A percentile compares a stretch with the other conserved stretches of the same genome.
Evolutionary conservation across 2,113 vertebrate species (phyloP).

Genomic region (Chaetorhynchus papuensis): DNA sequence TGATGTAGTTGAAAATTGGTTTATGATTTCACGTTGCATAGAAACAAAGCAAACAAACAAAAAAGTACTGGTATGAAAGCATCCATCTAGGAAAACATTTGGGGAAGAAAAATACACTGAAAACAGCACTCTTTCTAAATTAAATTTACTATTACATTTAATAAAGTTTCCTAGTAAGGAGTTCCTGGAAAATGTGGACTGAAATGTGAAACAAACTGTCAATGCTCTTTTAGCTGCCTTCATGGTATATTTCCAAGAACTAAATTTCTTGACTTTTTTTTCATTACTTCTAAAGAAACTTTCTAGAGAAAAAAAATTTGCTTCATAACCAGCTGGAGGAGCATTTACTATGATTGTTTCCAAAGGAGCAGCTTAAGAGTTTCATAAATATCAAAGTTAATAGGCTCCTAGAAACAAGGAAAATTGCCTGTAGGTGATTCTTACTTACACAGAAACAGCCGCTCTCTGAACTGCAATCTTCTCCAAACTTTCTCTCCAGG

Average conservation of each 20-base stretch:
- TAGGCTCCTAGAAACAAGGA: not conserved
- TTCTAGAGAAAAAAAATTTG: not conserved
- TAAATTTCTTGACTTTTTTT: not conserved
- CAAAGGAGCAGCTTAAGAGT: constrained; percentile 26
- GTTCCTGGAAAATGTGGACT: not conserved
- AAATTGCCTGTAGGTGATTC: constrained; percentile 23
- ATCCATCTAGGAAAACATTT: not conserved
- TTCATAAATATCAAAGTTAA: constrained; percentile 5
- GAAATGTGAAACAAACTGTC: not conserved
- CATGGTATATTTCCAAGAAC: not conserved
- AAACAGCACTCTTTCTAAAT: constrained; percentile 13
- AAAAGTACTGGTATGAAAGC: not conserved
- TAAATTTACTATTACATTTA: constrained; percentile 7
- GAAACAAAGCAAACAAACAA: constrained; percentile 17
- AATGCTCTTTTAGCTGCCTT: not conserved
- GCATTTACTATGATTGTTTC: constrained; percentile 41
- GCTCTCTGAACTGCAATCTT: not conserved
- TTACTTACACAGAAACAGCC: not conserved
- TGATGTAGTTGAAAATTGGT: not conserved
- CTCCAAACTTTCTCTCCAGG: not conserved
- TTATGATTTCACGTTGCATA: not conserved
- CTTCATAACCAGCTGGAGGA: not conserved
- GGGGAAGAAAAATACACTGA: not conserved
- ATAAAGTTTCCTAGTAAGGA: not conserved
- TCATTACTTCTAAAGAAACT: not conserved